Base-by-base conservation (phyloP, 1,140 invertebrate species). In the Araneus ventricosus region DNA sequence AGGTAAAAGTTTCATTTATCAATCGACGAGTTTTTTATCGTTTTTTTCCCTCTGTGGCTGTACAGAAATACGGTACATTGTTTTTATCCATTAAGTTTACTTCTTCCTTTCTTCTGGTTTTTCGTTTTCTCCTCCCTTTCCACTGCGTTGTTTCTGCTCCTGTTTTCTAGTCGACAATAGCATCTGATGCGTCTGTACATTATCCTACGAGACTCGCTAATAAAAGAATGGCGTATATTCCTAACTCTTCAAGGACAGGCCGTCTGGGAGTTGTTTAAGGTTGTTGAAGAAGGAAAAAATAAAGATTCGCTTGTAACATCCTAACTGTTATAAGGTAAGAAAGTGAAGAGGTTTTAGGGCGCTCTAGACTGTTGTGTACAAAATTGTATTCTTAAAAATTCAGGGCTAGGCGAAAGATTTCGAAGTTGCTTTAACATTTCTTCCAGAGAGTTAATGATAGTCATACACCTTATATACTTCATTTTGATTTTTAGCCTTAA, bases 1-100 rank as follows among this genome's bases (percentile, higher is more conserved):
- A 87, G 91, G 91, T 93, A 93, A 93, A 93, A 93, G 91, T 93
- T 93, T 84, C 91, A 93, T 93, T 93, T 93, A 93, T 93, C 91
- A 88, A 93, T 88, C 84, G 84, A 93, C n/a, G n/a, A 41, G 61
- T 87, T 87, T 87, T 87, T 92, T 59, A 41, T 37, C 52, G 27
- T n/a, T 24, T 70, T 52, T 59, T 75, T 27, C 67, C 87, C 37
- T 88, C n/a, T 90, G 88, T 52, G 57, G 59, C 90, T 86, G 61
- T 93, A 61, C 7, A 88, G 91, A 93, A 87, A 88, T 80, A 59
- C 61, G 59, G 39, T 93, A 88, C 70, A 87, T 93, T 87, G 84
- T 93, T 93, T 93, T 93, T 93, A 87, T 87, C 91, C 84, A 93
- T 93, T 87, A 88, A 87, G 67, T 93, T 93, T 93, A 93, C 87